A percentile compares a stretch with the other conserved stretches of the same genome.
Evolutionary conservation across 2,888 invertebrate species (phyloP).

Genomic region (Lasioglossum zephyrum): DNA sequence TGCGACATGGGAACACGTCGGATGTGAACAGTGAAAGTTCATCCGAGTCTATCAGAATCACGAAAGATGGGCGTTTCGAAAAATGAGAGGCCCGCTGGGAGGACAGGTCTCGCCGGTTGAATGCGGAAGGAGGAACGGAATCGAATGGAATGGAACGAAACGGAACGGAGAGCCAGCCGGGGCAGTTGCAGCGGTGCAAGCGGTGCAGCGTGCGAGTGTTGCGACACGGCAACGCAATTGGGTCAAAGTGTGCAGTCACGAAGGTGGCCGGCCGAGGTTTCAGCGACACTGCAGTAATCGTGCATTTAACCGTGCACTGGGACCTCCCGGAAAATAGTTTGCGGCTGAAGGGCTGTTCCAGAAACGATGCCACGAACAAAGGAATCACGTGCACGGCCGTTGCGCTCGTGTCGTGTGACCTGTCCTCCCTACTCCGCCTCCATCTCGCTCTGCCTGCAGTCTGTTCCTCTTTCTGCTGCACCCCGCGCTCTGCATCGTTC

Average conservation of each 20-base stretch:
- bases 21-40: constrained; percentile 51
- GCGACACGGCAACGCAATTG: constrained; percentile 67
- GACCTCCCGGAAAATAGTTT: constrained; percentile 59
- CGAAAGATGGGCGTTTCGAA: constrained; percentile 42
- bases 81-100: background rate
- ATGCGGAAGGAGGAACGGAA: constrained; percentile 60
- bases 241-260: constrained; percentile 73
- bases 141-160: constrained; percentile 28
- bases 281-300: constrained; percentile 59
- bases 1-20: constrained; percentile 1
- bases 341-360: constrained; percentile 62
- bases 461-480: constrained; percentile 16
- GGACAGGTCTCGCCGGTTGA: constrained; percentile 46
- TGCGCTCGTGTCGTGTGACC: constrained; percentile 47
- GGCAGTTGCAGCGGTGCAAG: constrained; percentile 7
- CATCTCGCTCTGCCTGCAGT: background rate
- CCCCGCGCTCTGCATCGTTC: background rate
- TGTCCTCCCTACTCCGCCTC: background rate
- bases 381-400: constrained; percentile 62
- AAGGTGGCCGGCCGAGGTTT: constrained; percentile 66
- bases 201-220: constrained; percentile 44
- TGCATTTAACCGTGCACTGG: constrained; percentile 61
- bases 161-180: background rate
- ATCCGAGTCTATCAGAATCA: constrained; percentile 34
- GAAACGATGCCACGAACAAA: constrained; percentile 68